A percentile compares a stretch with the other conserved stretches of the same genome.
These are phyloP conservation scores for Ibidorhyncha struthersii DNA, from an alignment of 2,113 vertebrate species.

Conservation along the genomic window DNA sequence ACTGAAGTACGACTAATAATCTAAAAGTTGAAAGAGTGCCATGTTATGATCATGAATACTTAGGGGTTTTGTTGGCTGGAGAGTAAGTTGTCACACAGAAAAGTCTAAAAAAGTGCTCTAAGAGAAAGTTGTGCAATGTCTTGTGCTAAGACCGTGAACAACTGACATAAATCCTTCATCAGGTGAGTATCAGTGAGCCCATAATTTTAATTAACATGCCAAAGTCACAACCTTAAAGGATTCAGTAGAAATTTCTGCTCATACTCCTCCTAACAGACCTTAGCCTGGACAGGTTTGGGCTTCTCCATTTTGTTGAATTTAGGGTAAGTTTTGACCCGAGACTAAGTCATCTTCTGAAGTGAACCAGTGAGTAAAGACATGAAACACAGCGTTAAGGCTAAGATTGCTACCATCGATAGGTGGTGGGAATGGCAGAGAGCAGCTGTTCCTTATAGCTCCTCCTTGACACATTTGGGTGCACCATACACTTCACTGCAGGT, in stretches of 20 bases:
- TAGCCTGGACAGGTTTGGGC: background rate
- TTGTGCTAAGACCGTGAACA: background rate
- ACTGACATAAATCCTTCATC: background rate
- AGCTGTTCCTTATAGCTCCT: background rate
- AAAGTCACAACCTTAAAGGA: background rate
- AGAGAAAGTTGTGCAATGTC: background rate
- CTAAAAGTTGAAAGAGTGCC: background rate
- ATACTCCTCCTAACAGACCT: background rate
- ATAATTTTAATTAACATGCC: background rate
- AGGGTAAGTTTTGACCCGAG: background rate
- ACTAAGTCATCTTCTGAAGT: background rate
- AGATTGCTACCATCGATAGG: rapidly evolving
- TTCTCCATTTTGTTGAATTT: background rate
- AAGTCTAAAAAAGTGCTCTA: background rate
- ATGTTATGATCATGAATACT: background rate
- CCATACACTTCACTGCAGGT: too few species aligned
- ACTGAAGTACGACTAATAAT: background rate
- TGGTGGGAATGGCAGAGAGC: background rate
- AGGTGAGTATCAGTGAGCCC: rapidly evolving
- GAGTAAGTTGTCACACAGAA: background rate
- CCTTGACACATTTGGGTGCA: background rate
- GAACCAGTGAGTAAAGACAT: background rate
- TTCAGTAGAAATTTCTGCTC: background rate
- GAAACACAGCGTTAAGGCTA: background rate
- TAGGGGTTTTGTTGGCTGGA: background rate